Base-by-base conservation (phyloP, 2,113 vertebrate genomes). In the Gallinago paraguaiae region DNA sequence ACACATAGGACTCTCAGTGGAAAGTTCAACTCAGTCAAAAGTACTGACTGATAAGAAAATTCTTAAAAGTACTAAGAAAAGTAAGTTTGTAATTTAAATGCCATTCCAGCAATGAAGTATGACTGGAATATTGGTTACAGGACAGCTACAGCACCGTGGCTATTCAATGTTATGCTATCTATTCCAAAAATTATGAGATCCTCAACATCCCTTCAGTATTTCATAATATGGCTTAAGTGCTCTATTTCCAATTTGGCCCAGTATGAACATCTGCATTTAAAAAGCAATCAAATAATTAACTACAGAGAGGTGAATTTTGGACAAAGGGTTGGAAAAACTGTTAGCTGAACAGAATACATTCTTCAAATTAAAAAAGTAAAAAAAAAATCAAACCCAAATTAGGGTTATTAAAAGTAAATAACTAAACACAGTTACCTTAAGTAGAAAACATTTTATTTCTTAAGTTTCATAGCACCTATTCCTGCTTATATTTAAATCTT, bases 91-190 rank as follows among this genome's bases (percentile, higher is more conserved):
- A 10, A 43, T 82, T 69, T 46, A 46, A 86, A 78, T 67, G 46
- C 24, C 22, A 48, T 53, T 43, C 15, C 46, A 86, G 69, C 19
- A 53, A 41, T 4, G 5, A 2, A 65, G 13, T 35, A 61, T 13
- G 35, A 56, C 17, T 14, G 4, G 11, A 75, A 25, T 74, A 43
- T 37, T 59, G 75, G 33, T 35, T 75, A 60, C 39, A 74, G 51
- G 37, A 33, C 25, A 86, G 5, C 45, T 37, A 28, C 35, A 70
- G 27, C n/a, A 45, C 30, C 33, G 2, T 4, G 13, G 24, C 17
- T 65, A 3, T 15, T 78, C 12, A 56, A 11, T 6, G 60, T 37
- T 13, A 6, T 1, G 5, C 67, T 45, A 0, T 4, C 10, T 37
- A 4, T 54, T 69, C 31, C 41, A 83, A 84, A 57, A 61, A 5